Base-by-base conservation (phyloP, 2,888 invertebrate species). In the Agrilus biguttatus region DNA sequence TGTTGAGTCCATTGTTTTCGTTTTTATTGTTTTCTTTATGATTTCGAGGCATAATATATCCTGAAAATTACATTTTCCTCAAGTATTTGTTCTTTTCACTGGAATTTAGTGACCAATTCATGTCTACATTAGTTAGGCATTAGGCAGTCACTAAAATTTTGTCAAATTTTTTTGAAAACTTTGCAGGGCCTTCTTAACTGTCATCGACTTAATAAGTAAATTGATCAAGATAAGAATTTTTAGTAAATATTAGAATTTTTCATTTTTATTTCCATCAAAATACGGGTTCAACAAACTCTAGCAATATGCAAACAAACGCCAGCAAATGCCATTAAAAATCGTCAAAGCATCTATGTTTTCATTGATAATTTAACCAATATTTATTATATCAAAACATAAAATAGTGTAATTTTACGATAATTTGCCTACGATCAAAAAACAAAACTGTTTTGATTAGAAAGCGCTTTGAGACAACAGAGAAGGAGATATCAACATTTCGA, bases 11-110 rank as follows among this genome's bases (percentile, higher is more conserved):
- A 68, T 76, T 77, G 67, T 71, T 76, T 72, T 87, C 89, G 75
- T 87, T 88, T 75, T 89, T 89, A 74, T 51, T 56, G 73, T 52
- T 57, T 41, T 89, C 88, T 78, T 88, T 88, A 70, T 84, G 67
- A 63, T 69, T 72, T 62, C 74, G 63, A 53, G 67, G 67, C 67
- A 67, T 67, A 62, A 58, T 66, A 64, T 65, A 63, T 63, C 63
- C 67, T 67, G 53, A 63, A 57, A 40, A 44, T 47, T 19, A 38
- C 37, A 34, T 39, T 45, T 44, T 40, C 47, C 39, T 49, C 39
- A 36, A 44, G 41, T 10, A 33, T 37, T 21, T 40, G 40, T 39
- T 34, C 33, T 14, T 36, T 35, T 39, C 48, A 51, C 50, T 47
- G 40, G 47, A 47, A 49, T 51, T 52, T 51, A 45, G 48, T 23